Evolutionary conservation across 2,888 invertebrate genomes (phyloP).

Genomic region (Netelia fuscicornis): DNA sequence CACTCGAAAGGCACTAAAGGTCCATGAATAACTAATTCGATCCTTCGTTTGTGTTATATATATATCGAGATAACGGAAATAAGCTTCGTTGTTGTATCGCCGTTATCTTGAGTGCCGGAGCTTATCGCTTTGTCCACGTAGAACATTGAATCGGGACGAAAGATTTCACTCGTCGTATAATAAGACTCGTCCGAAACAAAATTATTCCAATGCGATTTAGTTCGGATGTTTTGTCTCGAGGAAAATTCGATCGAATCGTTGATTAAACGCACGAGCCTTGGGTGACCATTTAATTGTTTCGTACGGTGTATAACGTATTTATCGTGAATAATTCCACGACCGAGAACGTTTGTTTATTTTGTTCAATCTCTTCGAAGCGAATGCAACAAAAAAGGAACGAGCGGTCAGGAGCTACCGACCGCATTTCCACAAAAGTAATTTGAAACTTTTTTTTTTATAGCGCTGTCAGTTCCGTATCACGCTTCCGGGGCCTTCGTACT

Average conservation of each 20-base stretch:
- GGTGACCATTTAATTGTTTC: neutral
- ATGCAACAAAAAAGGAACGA: neutral
- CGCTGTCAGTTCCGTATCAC: neutral
- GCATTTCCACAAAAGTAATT: neutral
- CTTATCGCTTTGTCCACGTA: constrained; percentile 28
- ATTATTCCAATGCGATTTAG: neutral
- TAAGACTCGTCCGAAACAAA: neutral
- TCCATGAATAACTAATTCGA: constrained; percentile 71
- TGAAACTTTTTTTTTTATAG: neutral
- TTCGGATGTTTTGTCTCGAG: neutral
- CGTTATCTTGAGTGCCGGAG: constrained; percentile 21
- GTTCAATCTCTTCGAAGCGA: no score
- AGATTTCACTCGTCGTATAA: neutral
- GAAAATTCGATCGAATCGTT: neutral
- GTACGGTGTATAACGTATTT: no score
- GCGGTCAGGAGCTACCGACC: neutral
- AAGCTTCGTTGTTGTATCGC: neutral
- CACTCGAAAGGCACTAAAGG: constrained; percentile 64
- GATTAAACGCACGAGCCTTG: neutral
- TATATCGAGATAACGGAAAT: constrained; percentile 5
- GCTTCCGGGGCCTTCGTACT: neutral
- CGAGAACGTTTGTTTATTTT: neutral
- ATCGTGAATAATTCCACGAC: no score
- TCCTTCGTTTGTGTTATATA: constrained; percentile 34
- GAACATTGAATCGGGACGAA: neutral